Evolutionary conservation across 1,140 invertebrate species (phyloP).

Genomic region (Cherax quadricarinatus): DNA sequence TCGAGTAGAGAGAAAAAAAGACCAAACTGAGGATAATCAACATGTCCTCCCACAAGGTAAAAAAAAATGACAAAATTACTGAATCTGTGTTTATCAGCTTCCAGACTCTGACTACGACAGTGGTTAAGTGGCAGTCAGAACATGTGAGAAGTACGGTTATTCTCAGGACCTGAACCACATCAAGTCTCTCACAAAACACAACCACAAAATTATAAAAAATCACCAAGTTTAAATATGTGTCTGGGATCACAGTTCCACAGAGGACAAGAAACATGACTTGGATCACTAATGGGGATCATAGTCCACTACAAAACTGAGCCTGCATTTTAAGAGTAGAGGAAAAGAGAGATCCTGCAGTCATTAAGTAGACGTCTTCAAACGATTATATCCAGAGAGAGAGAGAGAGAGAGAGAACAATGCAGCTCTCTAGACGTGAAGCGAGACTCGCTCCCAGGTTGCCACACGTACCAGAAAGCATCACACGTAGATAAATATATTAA

Average conservation of each 20-base stretch:
- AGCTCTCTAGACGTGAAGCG: background rate
- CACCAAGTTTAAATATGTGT: background rate
- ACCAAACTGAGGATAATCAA: background rate
- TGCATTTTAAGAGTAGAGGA: background rate
- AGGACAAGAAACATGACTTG: background rate
- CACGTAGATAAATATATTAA: background rate
- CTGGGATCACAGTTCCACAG: background rate
- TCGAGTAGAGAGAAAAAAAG: too few species aligned
- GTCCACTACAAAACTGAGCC: background rate
- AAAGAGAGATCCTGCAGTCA: background rate
- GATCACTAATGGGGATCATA: background rate
- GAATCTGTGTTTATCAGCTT: background rate
- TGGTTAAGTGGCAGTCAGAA: too few species aligned
- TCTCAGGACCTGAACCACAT: too few species aligned
- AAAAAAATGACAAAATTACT: background rate
- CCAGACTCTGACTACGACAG: background rate
- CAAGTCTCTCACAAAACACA: background rate
- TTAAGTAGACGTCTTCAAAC: background rate
- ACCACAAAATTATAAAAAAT: background rate
- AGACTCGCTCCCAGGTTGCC: background rate
- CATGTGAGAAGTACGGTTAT: too few species aligned
- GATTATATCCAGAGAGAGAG: background rate
- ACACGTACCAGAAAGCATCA: background rate
- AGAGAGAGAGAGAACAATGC: background rate
- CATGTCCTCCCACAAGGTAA: too few species aligned